Percentiles rank a stretch among this genome's conserved stretches.
Evolutionary conservation across 2,797 vertebrate species (phyloP).

Genomic region (Acipenser transmontanus): DNA sequence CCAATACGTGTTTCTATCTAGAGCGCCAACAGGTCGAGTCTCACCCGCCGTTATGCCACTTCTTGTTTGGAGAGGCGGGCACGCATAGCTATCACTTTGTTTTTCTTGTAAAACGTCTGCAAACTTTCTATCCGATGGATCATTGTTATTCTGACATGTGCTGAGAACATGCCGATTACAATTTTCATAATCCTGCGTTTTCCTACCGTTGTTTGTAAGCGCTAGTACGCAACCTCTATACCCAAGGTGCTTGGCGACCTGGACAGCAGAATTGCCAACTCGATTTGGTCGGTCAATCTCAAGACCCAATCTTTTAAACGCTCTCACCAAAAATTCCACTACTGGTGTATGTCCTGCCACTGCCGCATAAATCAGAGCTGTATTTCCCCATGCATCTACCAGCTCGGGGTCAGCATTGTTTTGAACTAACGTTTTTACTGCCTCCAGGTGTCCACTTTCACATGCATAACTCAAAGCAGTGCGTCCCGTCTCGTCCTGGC

Average conservation of each 20-base stretch:
- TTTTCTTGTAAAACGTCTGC: constrained; percentile 20
- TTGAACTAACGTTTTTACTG: constrained; percentile 52
- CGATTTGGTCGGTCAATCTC: constrained; percentile 55
- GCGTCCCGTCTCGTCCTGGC: constrained; percentile 44
- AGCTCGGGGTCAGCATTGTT: constrained; percentile 55
- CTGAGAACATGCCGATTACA: constrained; percentile 7
- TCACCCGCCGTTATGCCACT: not conserved
- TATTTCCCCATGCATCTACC: constrained; percentile 56
- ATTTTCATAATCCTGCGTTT: constrained; percentile 11
- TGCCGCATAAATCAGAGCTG: constrained; percentile 51
- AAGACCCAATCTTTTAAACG: constrained; percentile 63
- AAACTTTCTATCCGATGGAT: constrained; percentile 4
- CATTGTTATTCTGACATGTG: not conserved
- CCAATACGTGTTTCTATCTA: constrained; percentile 17
- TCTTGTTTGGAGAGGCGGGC: constrained; percentile 6
- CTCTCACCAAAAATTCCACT: constrained; percentile 56
- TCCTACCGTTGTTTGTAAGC: constrained; percentile 36
- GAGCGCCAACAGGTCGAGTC: constrained; percentile 4
- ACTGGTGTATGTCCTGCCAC: constrained; percentile 44
- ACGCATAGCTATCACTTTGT: constrained; percentile 15
- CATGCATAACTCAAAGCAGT: constrained; percentile 58
- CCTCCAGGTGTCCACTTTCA: constrained; percentile 53
- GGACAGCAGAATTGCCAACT: constrained; percentile 54
- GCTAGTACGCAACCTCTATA: constrained; percentile 50
- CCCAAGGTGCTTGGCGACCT: constrained; percentile 54